Evolutionary conservation across 2,797 vertebrate genomes (phyloP), one percentile per base, ranked within the genome.

Genomic region (Gymnoscopelus microlampas): DNA sequence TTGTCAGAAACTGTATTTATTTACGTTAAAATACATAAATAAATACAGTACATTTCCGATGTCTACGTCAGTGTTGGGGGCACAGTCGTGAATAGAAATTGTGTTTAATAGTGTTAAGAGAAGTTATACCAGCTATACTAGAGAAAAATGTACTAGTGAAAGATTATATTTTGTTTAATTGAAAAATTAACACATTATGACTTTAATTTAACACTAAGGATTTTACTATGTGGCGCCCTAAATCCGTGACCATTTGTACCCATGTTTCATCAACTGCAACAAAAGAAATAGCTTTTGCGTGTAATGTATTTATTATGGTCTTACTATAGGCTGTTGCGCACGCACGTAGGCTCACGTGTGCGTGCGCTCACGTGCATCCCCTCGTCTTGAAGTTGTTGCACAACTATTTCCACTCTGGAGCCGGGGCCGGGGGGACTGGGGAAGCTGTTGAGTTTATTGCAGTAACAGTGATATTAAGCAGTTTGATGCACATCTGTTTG

Each of bases 401-500:
- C 87, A 87, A 84, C 84, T 88, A 77, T 91, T 93, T 92, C 91
- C 87, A 90, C 77, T 72, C 71, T 53, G 71, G 61, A 64, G 50
- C 66, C 63, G 47, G 58, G 74, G 65, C 53, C 49, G 53, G 51
- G 59, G 57, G 26, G 85, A 26, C 60, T 73, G 49, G 76, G 35
- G 51, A 85, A 89, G 85, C 80, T 89, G 87, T 89, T 81, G 85
- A 87, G 87, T 88, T 89, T 87, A 85, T 84, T 91, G 87, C 87
- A 85, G 82, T 74, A 85, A 85, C 85, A 60, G 78, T 88, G 87
- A 89, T 90, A 90, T 89, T 89, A 88, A 83, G 82, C 81, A 86
- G 79, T 87, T 88, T 78, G 82, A 88, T 85, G 80, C 81, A 87
- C 89, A 92, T 93, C 92, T 92, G 91, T 87, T 94, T 85, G 86